Evolutionary conservation across 2,888 invertebrate species (phyloP), one percentile per base, ranked within the genome.

Genomic region (Habroteleia sp.): DNA sequence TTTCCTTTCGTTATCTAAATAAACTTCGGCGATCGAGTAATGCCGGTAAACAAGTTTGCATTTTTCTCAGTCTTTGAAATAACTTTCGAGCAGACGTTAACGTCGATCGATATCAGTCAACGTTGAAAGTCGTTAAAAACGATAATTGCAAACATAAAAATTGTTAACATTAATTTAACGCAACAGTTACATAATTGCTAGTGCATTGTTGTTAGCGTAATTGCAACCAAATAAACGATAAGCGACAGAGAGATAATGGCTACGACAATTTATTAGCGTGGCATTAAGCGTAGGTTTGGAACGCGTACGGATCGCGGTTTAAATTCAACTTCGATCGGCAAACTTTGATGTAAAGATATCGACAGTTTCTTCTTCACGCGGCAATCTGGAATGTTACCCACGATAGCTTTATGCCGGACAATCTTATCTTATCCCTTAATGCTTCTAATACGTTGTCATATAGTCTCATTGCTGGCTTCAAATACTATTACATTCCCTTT

Each of bases 361-460:
- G 66, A 39, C 39, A 41, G 54, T 66, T 56, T 48, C 48, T 56
- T 66, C 46, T 52, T 62, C 31, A 10, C 54, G 20, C 44, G 6
- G 23, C 52, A 29, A 35, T 60, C 37, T 29, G 60, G 52, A 60
- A 56, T 52, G 56, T 39, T 37, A 35, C 13, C 52, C 17, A 11
- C 23, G 56, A 48, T 50, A 56, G 76, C 56, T 62, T 73, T 82
- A 80, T 79, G 77, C 73, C 23, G 68, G 69, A 78, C 83, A 84
- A 84, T 85, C 84, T 84, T 85, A 84, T 85, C 85, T 85, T 84
- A 85, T 84, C 82, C 83, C 77, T 66, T 81, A 81, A 84, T 83
- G 81, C 82, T 80, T 79, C 78, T 81, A 81, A 80, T 81, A 68
- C 80, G 69, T 65, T 50, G 66, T 54, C 52, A 63, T 65, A 14